A percentile compares a stretch with the other conserved stretches of the same genome.
These are phyloP conservation scores for Varanus salvator DNA, from an alignment of 2,113 vertebrate species.

Conservation along the genomic window DNA sequence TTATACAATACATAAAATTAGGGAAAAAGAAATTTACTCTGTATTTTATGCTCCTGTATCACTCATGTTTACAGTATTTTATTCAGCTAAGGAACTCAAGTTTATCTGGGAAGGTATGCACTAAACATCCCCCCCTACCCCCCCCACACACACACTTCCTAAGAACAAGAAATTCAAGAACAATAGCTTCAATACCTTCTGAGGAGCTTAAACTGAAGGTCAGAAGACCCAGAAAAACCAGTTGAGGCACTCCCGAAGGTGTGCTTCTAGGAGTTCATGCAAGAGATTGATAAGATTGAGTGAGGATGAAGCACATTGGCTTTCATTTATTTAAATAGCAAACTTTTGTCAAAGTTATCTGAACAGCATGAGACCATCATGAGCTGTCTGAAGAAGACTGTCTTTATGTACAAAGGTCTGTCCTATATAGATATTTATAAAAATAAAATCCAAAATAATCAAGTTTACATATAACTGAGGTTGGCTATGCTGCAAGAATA, in stretches of 20 bases:
- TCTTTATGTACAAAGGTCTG: neutral
- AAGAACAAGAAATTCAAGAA: neutral
- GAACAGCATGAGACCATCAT: neutral
- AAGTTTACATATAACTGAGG: neutral
- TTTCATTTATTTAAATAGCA: neutral
- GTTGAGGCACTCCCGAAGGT: neutral
- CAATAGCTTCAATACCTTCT: conserved; percentile 7
- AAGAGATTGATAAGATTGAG: neutral
- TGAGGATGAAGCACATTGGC: neutral
- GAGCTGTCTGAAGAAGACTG: neutral
- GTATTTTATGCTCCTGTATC: neutral
- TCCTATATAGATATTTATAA: neutral
- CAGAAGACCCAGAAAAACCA: conserved; percentile 17
- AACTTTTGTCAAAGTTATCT: neutral
- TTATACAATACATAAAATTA: neutral
- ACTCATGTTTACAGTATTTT: neutral
- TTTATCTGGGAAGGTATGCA: neutral
- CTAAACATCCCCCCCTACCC: rapidly evolving
- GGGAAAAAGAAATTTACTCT: neutral
- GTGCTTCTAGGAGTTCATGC: neutral
- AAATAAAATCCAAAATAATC: neutral
- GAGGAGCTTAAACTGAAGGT: neutral
- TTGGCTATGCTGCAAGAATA: neutral
- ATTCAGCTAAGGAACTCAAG: neutral
- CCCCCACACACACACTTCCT: neutral